Percentiles rank a stretch among this genome's conserved stretches.
Conservation (phyloP, 2,888 invertebrate species). For the Syrphus vitripennis region DNA sequence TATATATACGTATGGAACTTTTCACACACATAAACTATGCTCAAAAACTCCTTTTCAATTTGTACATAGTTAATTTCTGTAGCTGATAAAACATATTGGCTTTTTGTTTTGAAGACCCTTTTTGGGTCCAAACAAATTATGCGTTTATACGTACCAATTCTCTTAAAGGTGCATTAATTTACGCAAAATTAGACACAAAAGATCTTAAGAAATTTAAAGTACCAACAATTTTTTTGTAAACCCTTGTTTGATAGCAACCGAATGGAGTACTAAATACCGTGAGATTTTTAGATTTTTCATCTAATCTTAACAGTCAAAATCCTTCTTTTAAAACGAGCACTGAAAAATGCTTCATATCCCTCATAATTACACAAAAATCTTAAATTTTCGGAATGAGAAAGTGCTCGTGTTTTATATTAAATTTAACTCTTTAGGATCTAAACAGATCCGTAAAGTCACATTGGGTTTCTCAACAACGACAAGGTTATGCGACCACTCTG, state of each 20-base stretch:
- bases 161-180: conserved; percentile 45
- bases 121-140: conserved; percentile 72
- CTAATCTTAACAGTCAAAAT: conserved; percentile 19
- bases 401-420: conserved; percentile 23
- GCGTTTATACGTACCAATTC: conserved; percentile 72
- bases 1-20: neutral
- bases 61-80: conserved; percentile 69
- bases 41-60: conserved; percentile 54
- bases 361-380: conserved; percentile 4
- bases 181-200: neutral
- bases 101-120: no score
- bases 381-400: conserved; percentile 22
- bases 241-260: no score
- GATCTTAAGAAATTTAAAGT: conserved; percentile 69
- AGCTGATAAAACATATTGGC: conserved; percentile 70
- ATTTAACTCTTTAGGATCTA: conserved; percentile 31
- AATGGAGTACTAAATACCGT: no score
- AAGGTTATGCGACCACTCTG: conserved; percentile 41
- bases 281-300: no score
- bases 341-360: conserved; percentile 16
- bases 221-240: conserved; percentile 73
- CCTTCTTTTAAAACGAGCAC: conserved; percentile 25
- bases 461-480: conserved; percentile 44
- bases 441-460: neutral
- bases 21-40: conserved; percentile 27